Conservation (phyloP, 2,888 invertebrate genomes). For the Chymomyza fuscimana region DNA sequence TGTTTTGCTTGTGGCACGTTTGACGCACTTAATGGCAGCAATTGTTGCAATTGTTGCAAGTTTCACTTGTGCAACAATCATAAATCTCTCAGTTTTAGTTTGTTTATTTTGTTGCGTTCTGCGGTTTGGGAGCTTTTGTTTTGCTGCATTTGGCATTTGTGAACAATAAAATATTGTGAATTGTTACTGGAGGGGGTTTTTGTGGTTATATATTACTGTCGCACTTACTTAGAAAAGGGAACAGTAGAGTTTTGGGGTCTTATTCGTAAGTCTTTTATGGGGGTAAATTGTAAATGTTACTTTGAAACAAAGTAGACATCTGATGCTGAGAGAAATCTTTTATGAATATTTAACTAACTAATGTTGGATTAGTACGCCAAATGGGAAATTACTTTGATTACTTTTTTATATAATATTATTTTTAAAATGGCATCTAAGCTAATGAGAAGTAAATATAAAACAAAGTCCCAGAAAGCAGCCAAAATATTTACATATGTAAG, state of each 20-base stretch:
- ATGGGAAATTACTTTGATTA: too few species aligned
- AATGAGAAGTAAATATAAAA: too few species aligned
- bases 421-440: too few species aligned
- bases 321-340: too few species aligned
- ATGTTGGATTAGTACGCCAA: too few species aligned
- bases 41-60: constrained; percentile 15
- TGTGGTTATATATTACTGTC: background rate
- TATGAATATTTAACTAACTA: too few species aligned
- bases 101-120: background rate
- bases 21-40: background rate
- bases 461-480: too few species aligned
- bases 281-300: background rate
- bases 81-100: constrained; percentile 4
- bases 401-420: too few species aligned
- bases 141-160: constrained; percentile 3
- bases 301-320: background rate
- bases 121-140: background rate
- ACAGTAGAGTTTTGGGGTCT: background rate
- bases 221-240: background rate
- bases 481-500: too few species aligned
- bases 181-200: background rate
- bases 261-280: background rate
- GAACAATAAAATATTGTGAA: background rate
- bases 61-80: background rate
- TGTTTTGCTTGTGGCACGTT: background rate